phyloP scores from a whole-genome alignment of 2,113 vertebrate genomes.

The Riparia riparia region DNA sequence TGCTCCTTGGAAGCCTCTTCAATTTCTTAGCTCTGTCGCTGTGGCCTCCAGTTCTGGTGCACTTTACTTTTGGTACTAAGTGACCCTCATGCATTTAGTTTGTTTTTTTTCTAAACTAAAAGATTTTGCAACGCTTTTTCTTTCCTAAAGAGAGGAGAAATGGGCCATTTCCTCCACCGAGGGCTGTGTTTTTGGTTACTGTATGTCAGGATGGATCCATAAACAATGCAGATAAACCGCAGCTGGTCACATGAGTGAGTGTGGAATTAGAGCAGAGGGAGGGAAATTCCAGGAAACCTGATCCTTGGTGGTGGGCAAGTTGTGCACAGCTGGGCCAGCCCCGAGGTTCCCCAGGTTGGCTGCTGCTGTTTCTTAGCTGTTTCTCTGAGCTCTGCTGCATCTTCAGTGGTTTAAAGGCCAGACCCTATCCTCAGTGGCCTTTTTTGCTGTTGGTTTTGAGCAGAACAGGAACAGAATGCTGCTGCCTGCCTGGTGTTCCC shows the following conservation, averaged over 20 bases:
- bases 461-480: neutral
- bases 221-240: neutral
- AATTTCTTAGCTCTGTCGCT: neutral
- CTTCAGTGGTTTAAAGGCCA: neutral
- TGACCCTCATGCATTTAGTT: slow-evolving; percentile 14
- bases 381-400: neutral
- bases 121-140: neutral
- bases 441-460: neutral
- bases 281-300: neutral
- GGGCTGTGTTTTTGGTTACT: neutral
- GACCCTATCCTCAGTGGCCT: neutral
- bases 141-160: neutral
- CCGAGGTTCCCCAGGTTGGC: neutral
- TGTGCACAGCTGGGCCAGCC: neutral
- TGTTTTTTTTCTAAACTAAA: neutral
- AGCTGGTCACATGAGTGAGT: neutral
- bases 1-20: neutral
- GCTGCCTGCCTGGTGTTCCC: neutral
- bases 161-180: neutral
- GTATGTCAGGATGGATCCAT: neutral
- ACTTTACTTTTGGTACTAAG: slow-evolving; percentile 81
- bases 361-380: slow-evolving; percentile 29
- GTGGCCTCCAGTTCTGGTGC: slow-evolving; percentile 61
- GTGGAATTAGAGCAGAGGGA: neutral
- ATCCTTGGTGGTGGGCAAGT: neutral